phyloP scores from a whole-genome alignment of 1,140 invertebrate species.

The Stegodyphus dumicola region DNA sequence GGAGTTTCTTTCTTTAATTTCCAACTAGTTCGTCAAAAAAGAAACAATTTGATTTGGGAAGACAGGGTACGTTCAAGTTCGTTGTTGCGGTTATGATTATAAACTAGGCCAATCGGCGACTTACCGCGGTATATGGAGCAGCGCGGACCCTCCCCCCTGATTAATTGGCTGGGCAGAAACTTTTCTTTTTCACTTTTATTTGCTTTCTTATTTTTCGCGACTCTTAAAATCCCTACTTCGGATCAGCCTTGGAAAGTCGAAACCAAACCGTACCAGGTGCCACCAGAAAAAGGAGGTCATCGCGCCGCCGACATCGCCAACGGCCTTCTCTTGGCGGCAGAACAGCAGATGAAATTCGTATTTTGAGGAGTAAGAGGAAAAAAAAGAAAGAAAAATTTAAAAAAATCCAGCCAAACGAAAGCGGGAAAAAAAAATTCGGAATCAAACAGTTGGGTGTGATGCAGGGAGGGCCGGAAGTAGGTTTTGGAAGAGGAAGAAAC shows the following conservation, averaged over 20 bases:
- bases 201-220: background rate
- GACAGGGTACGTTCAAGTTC: background rate
- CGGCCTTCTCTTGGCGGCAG: background rate
- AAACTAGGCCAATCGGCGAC: constrained; percentile 29
- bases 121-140: constrained; percentile 51
- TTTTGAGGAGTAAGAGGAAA: background rate
- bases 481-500: background rate
- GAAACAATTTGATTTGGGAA: too few relatives aligned
- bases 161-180: constrained; percentile 13
- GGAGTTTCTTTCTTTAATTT: too few relatives aligned
- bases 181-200: background rate
- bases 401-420: background rate
- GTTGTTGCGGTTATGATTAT: background rate
- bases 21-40: too few relatives aligned
- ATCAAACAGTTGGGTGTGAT: background rate
- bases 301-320: background rate
- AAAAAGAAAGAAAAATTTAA: background rate
- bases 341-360: background rate
- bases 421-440: background rate
- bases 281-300: background rate
- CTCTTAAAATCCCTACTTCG: background rate
- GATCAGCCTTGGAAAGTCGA: background rate
- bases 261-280: background rate
- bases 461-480: background rate
- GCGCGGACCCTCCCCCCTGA: constrained; percentile 39